A percentile compares a stretch with the other conserved stretches of the same genome.
These are phyloP conservation scores for Caerostris extrusa DNA, from an alignment of 1,140 invertebrate species.

Conservation along the genomic window DNA sequence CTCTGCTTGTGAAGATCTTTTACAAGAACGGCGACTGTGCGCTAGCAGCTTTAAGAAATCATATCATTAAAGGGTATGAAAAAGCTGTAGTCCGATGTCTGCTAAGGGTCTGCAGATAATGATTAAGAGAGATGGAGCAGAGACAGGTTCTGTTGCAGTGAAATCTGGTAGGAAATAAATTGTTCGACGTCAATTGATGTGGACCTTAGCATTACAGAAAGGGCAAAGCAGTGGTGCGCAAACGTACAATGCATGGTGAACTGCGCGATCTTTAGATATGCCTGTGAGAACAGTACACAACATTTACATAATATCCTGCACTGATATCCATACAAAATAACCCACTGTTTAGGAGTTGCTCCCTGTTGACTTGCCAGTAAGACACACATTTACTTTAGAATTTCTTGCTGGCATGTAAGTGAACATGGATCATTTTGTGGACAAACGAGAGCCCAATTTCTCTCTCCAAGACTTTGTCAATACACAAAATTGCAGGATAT, in stretches of 20 bases:
- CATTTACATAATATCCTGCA: not conserved
- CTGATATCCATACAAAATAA: not conserved
- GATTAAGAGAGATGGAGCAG: not conserved
- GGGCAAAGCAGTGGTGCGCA: no score
- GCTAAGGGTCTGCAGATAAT: not conserved
- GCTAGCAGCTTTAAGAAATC: not conserved
- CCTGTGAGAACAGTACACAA: not conserved
- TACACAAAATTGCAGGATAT: not conserved
- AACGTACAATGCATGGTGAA: no score
- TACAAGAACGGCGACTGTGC: not conserved
- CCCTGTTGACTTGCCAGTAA: not conserved
- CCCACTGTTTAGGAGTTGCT: not conserved
- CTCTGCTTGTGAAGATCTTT: not conserved
- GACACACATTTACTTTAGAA: not conserved
- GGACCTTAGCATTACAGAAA: not conserved
- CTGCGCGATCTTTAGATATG: not conserved
- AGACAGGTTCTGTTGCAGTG: not conserved
- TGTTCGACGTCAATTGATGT: not conserved
- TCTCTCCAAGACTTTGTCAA: not conserved
- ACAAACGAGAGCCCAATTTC: not conserved
- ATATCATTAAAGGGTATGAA: not conserved
- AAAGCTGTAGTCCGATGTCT: not conserved
- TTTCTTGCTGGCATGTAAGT: not conserved
- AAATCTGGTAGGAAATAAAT: not conserved
- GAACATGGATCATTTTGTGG: no score